Conservation (phyloP, 2,113 vertebrate genomes). For the Hystrix brachyura region DNA sequence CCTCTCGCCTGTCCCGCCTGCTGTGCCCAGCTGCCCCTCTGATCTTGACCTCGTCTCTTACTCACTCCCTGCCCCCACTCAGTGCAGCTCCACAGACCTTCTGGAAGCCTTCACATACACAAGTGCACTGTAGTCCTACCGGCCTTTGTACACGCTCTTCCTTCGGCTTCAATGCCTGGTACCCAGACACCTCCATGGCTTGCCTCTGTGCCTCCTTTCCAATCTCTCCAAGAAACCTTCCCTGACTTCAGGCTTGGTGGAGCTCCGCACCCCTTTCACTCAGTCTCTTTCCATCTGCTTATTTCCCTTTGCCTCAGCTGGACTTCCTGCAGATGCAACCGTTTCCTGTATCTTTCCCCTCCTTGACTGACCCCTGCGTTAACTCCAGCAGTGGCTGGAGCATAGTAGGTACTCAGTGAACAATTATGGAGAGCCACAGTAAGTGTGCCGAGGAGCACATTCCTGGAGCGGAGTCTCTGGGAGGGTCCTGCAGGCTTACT, state of each 20-base stretch:
- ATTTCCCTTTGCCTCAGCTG: not conserved
- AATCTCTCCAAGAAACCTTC: fast-evolving
- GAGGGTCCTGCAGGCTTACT: not conserved
- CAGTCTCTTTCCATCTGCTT: not conserved
- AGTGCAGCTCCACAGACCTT: not conserved
- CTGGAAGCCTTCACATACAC: not conserved
- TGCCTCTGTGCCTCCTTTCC: not conserved
- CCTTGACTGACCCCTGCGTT: not conserved
- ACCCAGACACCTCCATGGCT: not conserved
- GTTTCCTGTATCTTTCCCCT: not conserved
- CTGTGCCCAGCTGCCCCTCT: not conserved
- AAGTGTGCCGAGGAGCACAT: not conserved
- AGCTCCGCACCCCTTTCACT: fast-evolving
- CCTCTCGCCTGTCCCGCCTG: fast-evolving
- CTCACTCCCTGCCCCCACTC: not conserved
- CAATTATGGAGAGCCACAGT: fast-evolving
- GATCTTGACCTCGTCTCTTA: not conserved
- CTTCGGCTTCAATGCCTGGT: not conserved
- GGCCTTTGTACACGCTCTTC: not conserved
- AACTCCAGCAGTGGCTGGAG: not conserved
- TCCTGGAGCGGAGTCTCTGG: not conserved
- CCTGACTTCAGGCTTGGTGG: fast-evolving
- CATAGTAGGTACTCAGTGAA: not conserved
- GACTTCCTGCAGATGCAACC: fast-evolving
- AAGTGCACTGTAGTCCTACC: not conserved